Percentiles rank a stretch among this genome's conserved stretches.
phyloP scores from a whole-genome alignment of 1,140 invertebrate genomes.

The Papilio helenus region DNA sequence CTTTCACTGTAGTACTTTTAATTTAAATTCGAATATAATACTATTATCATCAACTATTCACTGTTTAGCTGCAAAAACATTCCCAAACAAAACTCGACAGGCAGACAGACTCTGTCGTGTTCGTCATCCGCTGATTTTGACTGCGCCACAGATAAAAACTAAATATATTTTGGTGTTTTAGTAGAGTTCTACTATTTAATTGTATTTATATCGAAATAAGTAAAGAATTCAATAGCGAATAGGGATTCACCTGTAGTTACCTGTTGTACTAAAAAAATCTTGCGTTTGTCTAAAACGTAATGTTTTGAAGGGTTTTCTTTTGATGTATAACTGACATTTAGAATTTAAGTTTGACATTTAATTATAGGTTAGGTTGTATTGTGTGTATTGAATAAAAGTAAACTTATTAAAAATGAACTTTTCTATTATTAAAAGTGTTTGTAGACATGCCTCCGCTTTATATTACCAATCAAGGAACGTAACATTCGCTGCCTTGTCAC shows the following conservation, averaged over 20 bases:
- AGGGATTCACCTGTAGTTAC: no score
- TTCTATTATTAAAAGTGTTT: constrained; percentile 42
- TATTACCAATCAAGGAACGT: constrained; percentile 40
- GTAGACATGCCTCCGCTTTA: constrained; percentile 40
- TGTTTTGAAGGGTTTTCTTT: neutral
- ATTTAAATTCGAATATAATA: neutral
- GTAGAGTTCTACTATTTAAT: neutral
- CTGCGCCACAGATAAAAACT: constrained; percentile 26
- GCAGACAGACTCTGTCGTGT: constrained; percentile 28
- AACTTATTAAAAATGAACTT: constrained; percentile 42
- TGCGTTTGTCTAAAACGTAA: neutral
- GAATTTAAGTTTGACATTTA: neutral
- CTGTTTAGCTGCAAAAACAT: neutral
- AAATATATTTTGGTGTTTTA: neutral
- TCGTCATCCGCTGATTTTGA: constrained; percentile 31
- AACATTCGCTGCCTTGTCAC: constrained; percentile 21
- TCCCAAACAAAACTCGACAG: constrained; percentile 33
- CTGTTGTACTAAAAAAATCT: neutral
- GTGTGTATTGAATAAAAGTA: neutral
- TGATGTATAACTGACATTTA: neutral
- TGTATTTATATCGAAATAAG: neutral
- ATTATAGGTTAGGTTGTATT: neutral
- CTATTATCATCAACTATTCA: neutral
- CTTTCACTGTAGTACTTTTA: neutral
- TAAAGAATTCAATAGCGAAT: neutral